Base-by-base conservation (phyloP, 2,113 vertebrate species). In the Saguinus imperator region DNA sequence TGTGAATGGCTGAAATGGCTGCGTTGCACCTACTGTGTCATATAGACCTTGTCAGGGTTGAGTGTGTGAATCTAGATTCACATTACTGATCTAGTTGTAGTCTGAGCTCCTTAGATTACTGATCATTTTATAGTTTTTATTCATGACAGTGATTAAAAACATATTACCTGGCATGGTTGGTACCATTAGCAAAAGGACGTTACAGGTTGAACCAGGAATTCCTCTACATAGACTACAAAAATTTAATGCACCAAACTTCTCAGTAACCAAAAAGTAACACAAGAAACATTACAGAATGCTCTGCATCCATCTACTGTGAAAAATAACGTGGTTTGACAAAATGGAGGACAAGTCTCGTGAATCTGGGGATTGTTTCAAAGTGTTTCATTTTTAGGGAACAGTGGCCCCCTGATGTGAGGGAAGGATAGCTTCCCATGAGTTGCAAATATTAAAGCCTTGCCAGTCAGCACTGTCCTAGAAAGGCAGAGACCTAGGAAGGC, bases 81-180 rank as follows among this genome's bases (percentile, higher is more conserved):
- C 45, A 68, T 83, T 8, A 35, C 10, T 91, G 52, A 91, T 82
- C 23, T 48, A 55, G 76, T 55, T 83, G 37, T 48, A 72, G 91
- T 93, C 20, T 32, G 21, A 94, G 43, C n/a, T 92, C 75, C 29
- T 95, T 87, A 70, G 40, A 48, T 89, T 83, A 70, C 17, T 66
- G 21, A 77, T 48, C 32, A 83, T 82, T 85, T 80, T 45, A 64
- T 76, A 50, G 75, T 77, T 93, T 95, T 88, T 86, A 58, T 61
- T 91, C 14, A 68, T 83, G 68, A 50, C 27, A 82, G 40, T 82
- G 70, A 89, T 93, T 89, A 83, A 83, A 94, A 97, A 90, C 52
- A 66, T 84, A 87, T 88, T 88, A 57, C 86, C 16, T 89, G n/a
- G 11, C 50, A 35, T 80, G 16, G 21, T 50, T 27, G 64, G 37